A percentile compares a stretch with the other conserved stretches of the same genome.
Conservation (phyloP, 2,113 vertebrate genomes). For the Menura novaehollandiae region DNA sequence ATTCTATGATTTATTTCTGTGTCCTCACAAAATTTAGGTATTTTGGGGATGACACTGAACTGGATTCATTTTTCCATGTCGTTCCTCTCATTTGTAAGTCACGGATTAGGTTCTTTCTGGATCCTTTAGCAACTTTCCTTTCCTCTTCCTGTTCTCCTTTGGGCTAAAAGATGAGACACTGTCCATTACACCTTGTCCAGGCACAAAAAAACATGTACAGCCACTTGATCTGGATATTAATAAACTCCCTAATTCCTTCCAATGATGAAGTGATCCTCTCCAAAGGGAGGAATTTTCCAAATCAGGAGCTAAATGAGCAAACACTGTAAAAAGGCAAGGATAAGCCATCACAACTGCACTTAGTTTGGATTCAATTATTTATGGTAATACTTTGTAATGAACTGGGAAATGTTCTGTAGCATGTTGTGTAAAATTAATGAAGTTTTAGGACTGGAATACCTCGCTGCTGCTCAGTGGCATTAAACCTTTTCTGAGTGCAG, state of each 20-base stretch:
- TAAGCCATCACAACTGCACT: slow-evolving; percentile 24
- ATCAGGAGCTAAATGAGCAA: slow-evolving; percentile 14
- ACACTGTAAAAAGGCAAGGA: background rate
- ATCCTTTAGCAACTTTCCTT: background rate
- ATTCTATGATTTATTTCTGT: background rate
- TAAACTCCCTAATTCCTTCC: background rate
- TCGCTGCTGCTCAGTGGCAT: background rate
- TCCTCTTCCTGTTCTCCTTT: background rate
- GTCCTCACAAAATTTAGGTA: background rate
- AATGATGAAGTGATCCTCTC: background rate
- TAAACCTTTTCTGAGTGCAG: slow-evolving; percentile 36
- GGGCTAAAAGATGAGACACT: background rate
- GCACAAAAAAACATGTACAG: background rate
- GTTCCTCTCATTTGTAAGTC: background rate
- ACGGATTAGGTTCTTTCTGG: background rate
- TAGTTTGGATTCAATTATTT: slow-evolving; percentile 58
- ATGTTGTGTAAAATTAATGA: slow-evolving; percentile 60
- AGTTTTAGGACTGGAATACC: slow-evolving; percentile 29
- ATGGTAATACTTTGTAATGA: slow-evolving; percentile 38
- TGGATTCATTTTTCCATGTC: background rate
- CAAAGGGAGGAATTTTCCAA: background rate
- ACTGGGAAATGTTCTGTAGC: slow-evolving; percentile 29
- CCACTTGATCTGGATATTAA: background rate
- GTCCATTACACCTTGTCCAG: background rate
- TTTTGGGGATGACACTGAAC: background rate